phyloP scores from a whole-genome alignment of 2,888 invertebrate species.

The Sarcophaga variegata region DNA sequence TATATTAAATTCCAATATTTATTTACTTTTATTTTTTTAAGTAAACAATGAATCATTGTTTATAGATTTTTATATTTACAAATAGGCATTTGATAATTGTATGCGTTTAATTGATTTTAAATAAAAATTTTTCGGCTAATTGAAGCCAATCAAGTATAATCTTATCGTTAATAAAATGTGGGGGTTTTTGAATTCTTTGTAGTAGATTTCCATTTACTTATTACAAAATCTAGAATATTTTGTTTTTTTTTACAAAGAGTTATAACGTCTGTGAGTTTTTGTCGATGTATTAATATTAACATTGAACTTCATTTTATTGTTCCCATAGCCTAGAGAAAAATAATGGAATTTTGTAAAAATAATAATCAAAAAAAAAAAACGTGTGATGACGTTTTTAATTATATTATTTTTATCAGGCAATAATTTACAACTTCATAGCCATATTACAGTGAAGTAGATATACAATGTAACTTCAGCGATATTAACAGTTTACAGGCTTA shows the following conservation, averaged over 20 bases:
- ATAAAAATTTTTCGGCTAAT: neutral
- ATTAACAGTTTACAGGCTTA: too few species aligned
- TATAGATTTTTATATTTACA: neutral
- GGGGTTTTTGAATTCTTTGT: neutral
- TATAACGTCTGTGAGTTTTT: neutral
- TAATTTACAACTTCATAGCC: neutral
- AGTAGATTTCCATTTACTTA: neutral
- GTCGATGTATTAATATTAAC: constrained; percentile 9
- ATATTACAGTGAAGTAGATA: neutral
- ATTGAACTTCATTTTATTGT: constrained; percentile 12
- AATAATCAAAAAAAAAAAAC: neutral
- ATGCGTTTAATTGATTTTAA: neutral
- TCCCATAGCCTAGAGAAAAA: neutral
- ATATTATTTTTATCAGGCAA: neutral
- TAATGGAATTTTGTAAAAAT: neutral
- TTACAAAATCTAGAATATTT: constrained; percentile 1
- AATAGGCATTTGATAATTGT: neutral
- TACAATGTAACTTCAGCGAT: neutral
- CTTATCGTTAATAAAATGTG: constrained; percentile 17
- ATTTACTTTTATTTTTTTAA: constrained; percentile 16
- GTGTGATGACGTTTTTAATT: neutral
- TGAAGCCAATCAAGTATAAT: constrained; percentile 3
- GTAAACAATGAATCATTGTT: constrained; percentile 25
- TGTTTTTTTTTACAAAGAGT: neutral
- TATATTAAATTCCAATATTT: neutral